Evolutionary conservation across 2,113 vertebrate genomes (phyloP).

Genomic region (Platysternon megacephalum): DNA sequence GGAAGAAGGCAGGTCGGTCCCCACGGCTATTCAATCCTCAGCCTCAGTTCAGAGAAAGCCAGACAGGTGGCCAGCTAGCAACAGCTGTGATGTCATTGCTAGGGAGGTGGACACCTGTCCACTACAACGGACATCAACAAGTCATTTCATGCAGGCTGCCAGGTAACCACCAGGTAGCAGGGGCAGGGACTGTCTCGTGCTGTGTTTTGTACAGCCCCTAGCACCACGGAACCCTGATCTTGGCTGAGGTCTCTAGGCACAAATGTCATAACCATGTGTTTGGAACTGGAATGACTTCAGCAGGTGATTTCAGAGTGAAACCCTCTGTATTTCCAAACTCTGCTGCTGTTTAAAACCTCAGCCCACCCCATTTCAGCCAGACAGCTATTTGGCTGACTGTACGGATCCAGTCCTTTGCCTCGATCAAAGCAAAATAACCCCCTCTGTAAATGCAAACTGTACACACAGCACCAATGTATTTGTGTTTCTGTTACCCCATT

Average conservation of each 20-base stretch:
- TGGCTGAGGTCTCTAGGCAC: neutral
- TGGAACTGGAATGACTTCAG: neutral
- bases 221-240: accelerated
- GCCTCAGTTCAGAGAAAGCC: conserved; percentile 18
- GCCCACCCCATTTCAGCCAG: neutral
- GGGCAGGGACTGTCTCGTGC: neutral
- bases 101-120: accelerated
- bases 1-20: neutral
- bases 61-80: neutral
- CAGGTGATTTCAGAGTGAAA: neutral
- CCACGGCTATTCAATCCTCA: neutral
- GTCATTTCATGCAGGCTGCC: accelerated
- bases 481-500: neutral
- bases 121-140: accelerated
- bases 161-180: accelerated
- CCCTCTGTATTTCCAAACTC: neutral
- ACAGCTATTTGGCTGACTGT: neutral
- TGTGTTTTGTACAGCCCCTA: neutral
- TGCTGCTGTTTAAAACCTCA: conserved; percentile 24
- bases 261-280: neutral
- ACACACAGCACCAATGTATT: neutral
- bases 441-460: conserved; percentile 29
- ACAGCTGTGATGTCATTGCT: neutral
- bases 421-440: neutral
- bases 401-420: neutral